These are phyloP conservation scores for Pterois miles DNA, from an alignment of 2,797 vertebrate species.

Conservation along the genomic window DNA sequence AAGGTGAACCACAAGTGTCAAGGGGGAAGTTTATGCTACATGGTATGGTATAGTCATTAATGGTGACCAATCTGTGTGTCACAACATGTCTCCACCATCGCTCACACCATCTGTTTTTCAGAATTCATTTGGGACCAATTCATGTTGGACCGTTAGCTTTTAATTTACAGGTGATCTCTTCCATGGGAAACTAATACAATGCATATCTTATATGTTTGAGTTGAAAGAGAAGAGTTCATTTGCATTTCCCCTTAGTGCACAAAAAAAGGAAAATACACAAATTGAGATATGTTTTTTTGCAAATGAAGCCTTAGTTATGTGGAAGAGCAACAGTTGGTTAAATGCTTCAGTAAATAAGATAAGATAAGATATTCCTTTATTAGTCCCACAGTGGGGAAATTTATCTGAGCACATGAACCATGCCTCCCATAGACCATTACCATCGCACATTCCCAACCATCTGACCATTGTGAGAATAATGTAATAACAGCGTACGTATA, in stretches of 20 bases:
- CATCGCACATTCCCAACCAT: not conserved
- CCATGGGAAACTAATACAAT: not conserved
- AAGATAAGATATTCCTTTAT: no score
- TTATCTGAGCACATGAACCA: not conserved
- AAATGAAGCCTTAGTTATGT: not conserved
- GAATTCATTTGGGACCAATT: not conserved
- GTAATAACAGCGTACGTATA: no score
- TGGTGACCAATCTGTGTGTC: not conserved
- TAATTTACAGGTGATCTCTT: not conserved
- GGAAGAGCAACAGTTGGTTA: not conserved
- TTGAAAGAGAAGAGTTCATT: no score
- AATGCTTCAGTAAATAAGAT: not conserved
- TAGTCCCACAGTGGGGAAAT: no score
- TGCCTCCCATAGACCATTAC: not conserved
- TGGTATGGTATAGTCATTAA: conserved; percentile 4
- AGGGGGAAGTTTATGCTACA: not conserved
- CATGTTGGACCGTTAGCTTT: not conserved
- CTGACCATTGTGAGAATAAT: no score
- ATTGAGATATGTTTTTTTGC: not conserved
- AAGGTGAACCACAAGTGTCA: conserved; percentile 12
- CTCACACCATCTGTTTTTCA: conserved; percentile 10
- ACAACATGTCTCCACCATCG: not conserved
- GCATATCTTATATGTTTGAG: not conserved
- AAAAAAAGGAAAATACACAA: not conserved
- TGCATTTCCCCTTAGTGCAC: not conserved